A percentile compares a stretch with the other conserved stretches of the same genome.
These are phyloP conservation scores for Engystomops pustulosus DNA, from an alignment of 2,113 vertebrate genomes.

Conservation along the genomic window DNA sequence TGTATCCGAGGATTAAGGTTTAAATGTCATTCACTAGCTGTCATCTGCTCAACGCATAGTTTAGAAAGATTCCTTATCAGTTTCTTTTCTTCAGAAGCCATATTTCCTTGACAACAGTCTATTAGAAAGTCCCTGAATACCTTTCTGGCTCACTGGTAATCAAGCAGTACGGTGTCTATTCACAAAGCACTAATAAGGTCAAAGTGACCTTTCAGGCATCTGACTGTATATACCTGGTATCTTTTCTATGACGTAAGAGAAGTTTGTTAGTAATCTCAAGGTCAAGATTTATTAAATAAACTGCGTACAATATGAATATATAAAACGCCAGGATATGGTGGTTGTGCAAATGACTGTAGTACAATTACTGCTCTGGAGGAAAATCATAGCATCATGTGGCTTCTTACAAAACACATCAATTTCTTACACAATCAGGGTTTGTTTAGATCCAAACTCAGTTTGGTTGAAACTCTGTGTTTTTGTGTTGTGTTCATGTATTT, in stretches of 20 bases:
- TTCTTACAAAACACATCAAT: too few species aligned
- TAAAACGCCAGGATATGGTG: not conserved
- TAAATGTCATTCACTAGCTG: not conserved
- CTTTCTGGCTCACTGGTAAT: not conserved
- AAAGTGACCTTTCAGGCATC: not conserved
- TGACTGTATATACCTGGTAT: not conserved
- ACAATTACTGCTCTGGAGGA: too few species aligned
- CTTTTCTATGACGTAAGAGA: not conserved
- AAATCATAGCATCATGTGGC: too few species aligned
- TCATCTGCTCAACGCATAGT: not conserved
- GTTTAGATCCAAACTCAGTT: too few species aligned
- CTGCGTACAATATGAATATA: not conserved
- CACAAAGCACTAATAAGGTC: constrained; percentile 6
- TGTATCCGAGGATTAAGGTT: not conserved
- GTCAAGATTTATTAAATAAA: not conserved
- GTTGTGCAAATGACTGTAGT: too few species aligned
- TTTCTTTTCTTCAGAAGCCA: not conserved
- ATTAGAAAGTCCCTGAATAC: constrained; percentile 6
- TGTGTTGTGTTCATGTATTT: too few species aligned
- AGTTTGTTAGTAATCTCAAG: not conserved
- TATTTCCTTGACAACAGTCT: constrained; percentile 10
- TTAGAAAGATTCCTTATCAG: not conserved
- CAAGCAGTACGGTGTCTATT: not conserved
- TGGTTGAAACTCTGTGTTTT: too few species aligned
- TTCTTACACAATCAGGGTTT: too few species aligned